Evolutionary conservation across 2,113 vertebrate genomes (phyloP).

Genomic region (Hyaena hyaena): DNA sequence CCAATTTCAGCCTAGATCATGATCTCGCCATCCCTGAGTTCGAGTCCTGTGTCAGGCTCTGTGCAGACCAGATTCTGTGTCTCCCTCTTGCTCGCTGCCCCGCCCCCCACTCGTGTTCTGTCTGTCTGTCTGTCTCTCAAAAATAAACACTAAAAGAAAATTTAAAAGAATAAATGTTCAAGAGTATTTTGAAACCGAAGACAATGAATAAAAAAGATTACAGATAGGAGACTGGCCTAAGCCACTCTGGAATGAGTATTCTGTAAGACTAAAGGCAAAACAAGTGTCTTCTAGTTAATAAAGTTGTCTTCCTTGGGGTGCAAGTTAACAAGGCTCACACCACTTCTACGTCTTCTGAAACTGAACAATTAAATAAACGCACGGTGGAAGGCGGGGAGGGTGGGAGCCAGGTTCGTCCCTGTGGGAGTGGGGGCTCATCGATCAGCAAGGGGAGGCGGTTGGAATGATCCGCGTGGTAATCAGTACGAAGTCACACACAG

Average conservation of each 20-base stretch:
- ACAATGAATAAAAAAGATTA: background rate
- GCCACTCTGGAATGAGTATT: background rate
- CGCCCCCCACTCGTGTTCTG: no score
- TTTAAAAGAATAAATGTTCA: background rate
- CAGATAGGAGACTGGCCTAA: background rate
- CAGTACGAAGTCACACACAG: background rate
- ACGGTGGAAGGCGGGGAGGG: accelerated
- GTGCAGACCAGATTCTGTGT: no score
- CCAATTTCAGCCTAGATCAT: no score
- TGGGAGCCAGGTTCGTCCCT: background rate
- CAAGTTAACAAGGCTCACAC: accelerated
- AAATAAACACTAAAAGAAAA: no score
- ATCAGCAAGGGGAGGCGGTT: no score
- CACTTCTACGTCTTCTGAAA: accelerated
- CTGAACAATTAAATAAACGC: background rate
- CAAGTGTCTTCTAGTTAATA: accelerated
- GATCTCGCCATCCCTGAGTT: no score
- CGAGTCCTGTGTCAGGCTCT: no score
- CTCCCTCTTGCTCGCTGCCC: no score
- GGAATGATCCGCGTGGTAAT: background rate
- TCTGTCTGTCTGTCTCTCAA: no score
- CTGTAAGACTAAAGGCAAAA: background rate
- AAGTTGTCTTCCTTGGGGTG: background rate
- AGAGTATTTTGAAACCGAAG: background rate
- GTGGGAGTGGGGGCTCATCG: accelerated